These are phyloP conservation scores for Lithobates sylvaticus DNA, from an alignment of 2,797 vertebrate genomes.

Conservation along the genomic window DNA sequence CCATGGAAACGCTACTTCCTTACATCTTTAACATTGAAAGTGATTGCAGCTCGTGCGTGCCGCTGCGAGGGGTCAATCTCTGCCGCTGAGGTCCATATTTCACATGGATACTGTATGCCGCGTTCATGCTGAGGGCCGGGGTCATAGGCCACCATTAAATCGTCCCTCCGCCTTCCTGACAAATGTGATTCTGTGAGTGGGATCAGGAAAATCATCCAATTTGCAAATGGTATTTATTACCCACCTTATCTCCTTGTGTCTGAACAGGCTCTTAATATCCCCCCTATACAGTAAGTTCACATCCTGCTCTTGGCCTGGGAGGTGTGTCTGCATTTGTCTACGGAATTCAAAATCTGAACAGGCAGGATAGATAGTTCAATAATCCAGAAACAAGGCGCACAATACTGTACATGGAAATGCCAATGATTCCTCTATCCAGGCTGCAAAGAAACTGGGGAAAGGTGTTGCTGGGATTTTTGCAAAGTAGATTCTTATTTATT, in stretches of 20 bases:
- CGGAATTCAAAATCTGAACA: too few relatives aligned
- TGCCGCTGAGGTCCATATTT: not conserved
- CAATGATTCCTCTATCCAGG: too few relatives aligned
- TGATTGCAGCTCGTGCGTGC: conserved; percentile 26
- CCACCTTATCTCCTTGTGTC: not conserved
- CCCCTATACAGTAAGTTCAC: not conserved
- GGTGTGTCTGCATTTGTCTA: too few relatives aligned
- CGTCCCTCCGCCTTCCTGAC: conserved; percentile 22
- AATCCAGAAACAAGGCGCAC: too few relatives aligned
- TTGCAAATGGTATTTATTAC: not conserved
- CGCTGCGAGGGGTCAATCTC: not conserved
- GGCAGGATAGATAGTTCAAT: too few relatives aligned
- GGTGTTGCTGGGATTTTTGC: not conserved
- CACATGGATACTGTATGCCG: not conserved
- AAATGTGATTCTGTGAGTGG: not conserved
- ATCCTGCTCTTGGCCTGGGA: not conserved
- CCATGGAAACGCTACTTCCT: conserved; percentile 44
- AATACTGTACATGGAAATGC: too few relatives aligned
- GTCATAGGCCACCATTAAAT: not conserved
- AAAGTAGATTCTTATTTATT: too few relatives aligned
- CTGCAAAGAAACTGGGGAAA: not conserved
- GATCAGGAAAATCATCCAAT: not conserved
- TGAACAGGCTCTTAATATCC: not conserved
- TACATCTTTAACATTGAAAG: conserved; percentile 26
- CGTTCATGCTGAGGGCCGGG: not conserved